These are phyloP conservation scores for Catharus fuscescens DNA, from an alignment of 2,113 vertebrate genomes.

Conservation along the genomic window DNA sequence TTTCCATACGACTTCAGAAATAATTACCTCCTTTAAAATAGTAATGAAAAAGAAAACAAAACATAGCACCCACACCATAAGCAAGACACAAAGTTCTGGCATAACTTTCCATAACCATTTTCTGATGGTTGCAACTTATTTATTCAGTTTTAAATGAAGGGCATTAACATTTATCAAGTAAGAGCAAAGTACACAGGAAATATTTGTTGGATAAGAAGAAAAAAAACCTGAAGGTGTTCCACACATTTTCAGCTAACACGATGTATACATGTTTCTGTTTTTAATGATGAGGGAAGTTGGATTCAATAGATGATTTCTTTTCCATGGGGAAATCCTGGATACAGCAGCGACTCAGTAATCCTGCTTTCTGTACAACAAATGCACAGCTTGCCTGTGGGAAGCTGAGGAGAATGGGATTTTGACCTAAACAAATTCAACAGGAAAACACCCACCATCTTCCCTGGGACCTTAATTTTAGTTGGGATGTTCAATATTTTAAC, in stretches of 20 bases:
- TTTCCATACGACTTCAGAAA: neutral
- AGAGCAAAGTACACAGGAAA: neutral
- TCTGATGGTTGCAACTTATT: neutral
- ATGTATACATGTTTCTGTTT: constrained; percentile 26
- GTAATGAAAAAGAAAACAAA: neutral
- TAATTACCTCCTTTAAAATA: neutral
- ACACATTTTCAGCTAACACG: neutral
- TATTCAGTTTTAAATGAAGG: neutral
- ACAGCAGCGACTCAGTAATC: neutral
- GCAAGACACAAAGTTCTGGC: neutral
- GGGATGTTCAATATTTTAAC: neutral
- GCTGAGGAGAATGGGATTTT: neutral
- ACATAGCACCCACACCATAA: neutral
- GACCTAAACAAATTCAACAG: neutral
- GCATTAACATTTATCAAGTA: neutral
- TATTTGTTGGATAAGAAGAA: neutral
- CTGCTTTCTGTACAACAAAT: neutral
- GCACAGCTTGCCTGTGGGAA: neutral
- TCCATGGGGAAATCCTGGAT: neutral
- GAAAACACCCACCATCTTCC: neutral
- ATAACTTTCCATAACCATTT: neutral
- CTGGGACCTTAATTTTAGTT: neutral
- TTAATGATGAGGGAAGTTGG: neutral
- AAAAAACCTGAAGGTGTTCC: constrained; percentile 2
- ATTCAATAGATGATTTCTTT: constrained; percentile 7